Evolutionary conservation across 2,888 invertebrate genomes (phyloP).

Genomic region (Netelia inedita): DNA sequence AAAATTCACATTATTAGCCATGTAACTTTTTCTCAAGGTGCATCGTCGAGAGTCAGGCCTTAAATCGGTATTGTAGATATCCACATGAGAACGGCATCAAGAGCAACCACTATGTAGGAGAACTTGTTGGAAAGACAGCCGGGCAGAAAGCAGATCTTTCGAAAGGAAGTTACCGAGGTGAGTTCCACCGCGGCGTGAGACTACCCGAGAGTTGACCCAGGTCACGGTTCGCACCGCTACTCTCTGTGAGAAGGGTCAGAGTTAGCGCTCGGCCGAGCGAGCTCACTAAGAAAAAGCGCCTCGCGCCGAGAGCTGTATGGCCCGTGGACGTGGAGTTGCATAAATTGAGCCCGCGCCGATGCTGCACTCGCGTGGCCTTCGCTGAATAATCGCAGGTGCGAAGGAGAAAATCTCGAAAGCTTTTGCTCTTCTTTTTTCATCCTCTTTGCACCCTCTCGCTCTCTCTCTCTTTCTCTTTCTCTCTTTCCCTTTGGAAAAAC

Average conservation of each 20-base stretch:
- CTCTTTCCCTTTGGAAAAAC: background rate
- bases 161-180: slow-evolving; percentile 47
- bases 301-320: background rate
- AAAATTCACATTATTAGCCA: too few species aligned
- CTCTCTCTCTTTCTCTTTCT: background rate
- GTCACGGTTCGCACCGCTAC: slow-evolving; percentile 55
- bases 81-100: slow-evolving; percentile 9
- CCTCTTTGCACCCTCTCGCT: background rate
- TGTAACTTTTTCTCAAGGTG: too few species aligned
- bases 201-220: slow-evolving; percentile 61
- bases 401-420: slow-evolving; percentile 21
- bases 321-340: slow-evolving; percentile 57
- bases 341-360: slow-evolving; percentile 55
- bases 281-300: slow-evolving; percentile 20
- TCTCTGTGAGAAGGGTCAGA: slow-evolving; percentile 54
- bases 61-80: background rate
- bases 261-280: slow-evolving; percentile 38
- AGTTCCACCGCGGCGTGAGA: slow-evolving; percentile 21
- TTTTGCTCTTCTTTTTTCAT: background rate
- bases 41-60: too few species aligned
- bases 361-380: slow-evolving; percentile 12
- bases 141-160: slow-evolving; percentile 51
- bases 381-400: slow-evolving; percentile 41
- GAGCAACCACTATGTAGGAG: slow-evolving; percentile 30
- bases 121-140: background rate